Conservation (phyloP, 2,797 vertebrate species). For the Knipowitschia caucasica region DNA sequence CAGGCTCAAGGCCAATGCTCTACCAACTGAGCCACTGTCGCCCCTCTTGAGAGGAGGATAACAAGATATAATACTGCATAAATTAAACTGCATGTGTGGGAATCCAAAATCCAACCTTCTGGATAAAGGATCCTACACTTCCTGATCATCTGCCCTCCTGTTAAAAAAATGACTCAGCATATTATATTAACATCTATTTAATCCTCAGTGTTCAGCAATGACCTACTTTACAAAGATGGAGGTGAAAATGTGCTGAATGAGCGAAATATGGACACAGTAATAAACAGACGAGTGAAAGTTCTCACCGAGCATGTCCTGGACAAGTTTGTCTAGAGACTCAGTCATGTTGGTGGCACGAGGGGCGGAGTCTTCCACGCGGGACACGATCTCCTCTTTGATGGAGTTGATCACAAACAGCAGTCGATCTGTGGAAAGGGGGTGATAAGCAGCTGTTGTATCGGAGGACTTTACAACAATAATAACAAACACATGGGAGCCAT, state of each 20-base stretch:
- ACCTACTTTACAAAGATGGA: neutral
- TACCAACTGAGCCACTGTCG: no score
- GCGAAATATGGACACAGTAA: neutral
- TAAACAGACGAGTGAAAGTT: neutral
- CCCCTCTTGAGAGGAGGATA: no score
- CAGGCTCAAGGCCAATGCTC: no score
- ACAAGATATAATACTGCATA: no score
- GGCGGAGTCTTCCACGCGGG: slow-evolving; percentile 85
- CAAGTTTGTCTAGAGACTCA: slow-evolving; percentile 89
- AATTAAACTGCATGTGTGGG: no score
- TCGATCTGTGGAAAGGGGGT: slow-evolving; percentile 84
- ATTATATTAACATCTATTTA: no score
- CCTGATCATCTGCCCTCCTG: neutral
- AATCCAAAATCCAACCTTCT: no score
- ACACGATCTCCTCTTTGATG: slow-evolving; percentile 98
- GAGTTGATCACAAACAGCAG: slow-evolving; percentile 97
- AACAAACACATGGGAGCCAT: no score
- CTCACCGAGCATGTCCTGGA: slow-evolving; percentile 94
- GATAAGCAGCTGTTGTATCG: no score
- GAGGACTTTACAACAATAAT: no score
- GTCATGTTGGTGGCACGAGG: slow-evolving; percentile 89
- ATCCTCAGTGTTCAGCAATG: neutral
- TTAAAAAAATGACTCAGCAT: no score
- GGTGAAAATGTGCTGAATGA: neutral
- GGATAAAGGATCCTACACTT: no score